Evolutionary conservation across 2,113 vertebrate species (phyloP).

Genomic region (Sceloporus undulatus): DNA sequence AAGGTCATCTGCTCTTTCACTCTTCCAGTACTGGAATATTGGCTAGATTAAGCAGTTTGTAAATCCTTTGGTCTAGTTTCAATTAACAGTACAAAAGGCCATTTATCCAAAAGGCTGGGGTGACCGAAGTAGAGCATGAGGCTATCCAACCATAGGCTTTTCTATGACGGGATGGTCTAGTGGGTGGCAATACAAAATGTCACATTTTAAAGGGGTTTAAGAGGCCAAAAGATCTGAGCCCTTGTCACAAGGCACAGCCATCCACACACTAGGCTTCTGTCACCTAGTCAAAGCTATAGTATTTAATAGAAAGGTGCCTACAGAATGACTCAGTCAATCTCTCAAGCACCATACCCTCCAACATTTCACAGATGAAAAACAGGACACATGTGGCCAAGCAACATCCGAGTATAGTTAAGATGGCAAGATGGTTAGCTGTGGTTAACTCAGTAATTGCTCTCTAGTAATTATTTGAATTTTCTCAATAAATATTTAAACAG

Average conservation of each 20-base stretch:
- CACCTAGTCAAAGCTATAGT: neutral
- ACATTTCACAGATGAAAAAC: neutral
- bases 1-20: neutral
- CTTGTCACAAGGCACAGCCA: neutral
- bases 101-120: neutral
- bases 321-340: no score
- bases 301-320: neutral
- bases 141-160: neutral
- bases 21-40: constrained; percentile 12
- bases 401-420: no score
- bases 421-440: no score
- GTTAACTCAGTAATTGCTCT: no score
- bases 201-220: neutral
- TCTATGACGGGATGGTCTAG: neutral
- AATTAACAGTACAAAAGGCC: neutral
- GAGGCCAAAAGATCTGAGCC: neutral
- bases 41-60: neutral
- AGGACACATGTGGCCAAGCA: no score
- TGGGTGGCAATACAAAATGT: neutral
- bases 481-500: no score
- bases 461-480: no score
- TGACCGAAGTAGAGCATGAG: neutral
- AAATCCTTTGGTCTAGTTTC: neutral
- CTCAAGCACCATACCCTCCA: neutral
- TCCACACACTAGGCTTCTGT: neutral